Evolutionary conservation across 2,888 invertebrate species (phyloP), one percentile per base, ranked within the genome.

Genomic region (Strigamia transsilvanica): DNA sequence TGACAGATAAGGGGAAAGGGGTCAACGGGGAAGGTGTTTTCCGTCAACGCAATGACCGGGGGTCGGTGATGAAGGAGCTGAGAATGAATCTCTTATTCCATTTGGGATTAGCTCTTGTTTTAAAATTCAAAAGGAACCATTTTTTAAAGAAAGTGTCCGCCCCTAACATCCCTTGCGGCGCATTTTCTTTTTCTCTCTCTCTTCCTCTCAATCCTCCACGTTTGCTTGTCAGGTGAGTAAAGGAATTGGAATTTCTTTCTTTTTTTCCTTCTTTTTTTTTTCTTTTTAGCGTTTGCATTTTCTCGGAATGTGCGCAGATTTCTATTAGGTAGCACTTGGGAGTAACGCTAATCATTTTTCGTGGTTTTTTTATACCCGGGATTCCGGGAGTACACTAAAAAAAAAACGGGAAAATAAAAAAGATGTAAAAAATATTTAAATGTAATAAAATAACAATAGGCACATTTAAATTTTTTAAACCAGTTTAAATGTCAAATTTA

Each of bases 1-100:
- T 77, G 77, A 77, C 77, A 77, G 77, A 77, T 77, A 77, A 77
- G 77, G 38, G 77, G 77, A 15, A 38, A 38, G 27, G 77, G 32
- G 77, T 77, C 77, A 77, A 32, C 38, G 38, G 77, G 77, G 77
- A 34, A 32, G 38, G 38, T 38, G 77, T 77, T 32, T 77, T 32
- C 77, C 77, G 38, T 38, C 38, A 77, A 38, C 77, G 56, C 56
- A 18, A 56, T 56, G 56, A 56, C 56, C 56, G 56, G 15, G 56
- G 56, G 21, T 18, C 56, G 56, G 56, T 56, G 56, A 56, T 56
- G 56, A 56, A 56, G 21, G 56, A 56, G 56, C 56, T 56, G 56
- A 56, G 56, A 56, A 56, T 56, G 56, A 56, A 56, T 56, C 56
- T 56, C 56, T 56, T 56, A 56, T 56, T 56, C 56, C 56, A 56